A percentile compares a stretch with the other conserved stretches of the same genome.
Evolutionary conservation across 1,140 invertebrate genomes (phyloP).

Genomic region (Heliothis virescens): DNA sequence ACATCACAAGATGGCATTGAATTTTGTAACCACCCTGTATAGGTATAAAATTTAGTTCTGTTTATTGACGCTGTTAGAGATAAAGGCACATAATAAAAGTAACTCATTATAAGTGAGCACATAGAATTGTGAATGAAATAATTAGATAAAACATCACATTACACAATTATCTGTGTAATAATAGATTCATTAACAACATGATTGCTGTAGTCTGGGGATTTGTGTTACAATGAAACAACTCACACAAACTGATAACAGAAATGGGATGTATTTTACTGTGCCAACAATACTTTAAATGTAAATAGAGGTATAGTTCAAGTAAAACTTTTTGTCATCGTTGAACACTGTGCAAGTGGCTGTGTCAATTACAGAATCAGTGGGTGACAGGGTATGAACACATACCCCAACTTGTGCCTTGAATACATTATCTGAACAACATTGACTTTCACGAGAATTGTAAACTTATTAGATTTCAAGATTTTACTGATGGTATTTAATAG

Average conservation of each 20-base stretch:
- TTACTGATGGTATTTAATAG: no score
- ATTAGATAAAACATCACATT: constrained; percentile 7
- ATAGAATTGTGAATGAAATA: constrained; percentile 6
- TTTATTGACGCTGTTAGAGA: not conserved
- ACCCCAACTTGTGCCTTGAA: no score
- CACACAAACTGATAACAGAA: constrained; percentile 4
- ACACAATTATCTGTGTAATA: constrained; percentile 27
- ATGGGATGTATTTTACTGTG: not conserved
- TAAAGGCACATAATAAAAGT: not conserved
- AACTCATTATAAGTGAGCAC: not conserved
- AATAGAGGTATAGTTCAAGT: not conserved
- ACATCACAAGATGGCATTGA: not conserved
- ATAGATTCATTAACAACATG: constrained; percentile 25
- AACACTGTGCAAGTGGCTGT: no score
- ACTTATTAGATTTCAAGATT: no score
- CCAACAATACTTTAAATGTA: not conserved
- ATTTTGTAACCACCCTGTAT: no score
- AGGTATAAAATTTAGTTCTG: not conserved
- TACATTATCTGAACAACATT: no score
- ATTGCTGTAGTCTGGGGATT: constrained; percentile 11
- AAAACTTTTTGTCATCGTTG: not conserved
- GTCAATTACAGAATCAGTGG: no score
- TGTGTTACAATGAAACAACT: not conserved
- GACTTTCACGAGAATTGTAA: no score
- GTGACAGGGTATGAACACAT: no score